phyloP scores from a whole-genome alignment of 2,888 invertebrate species.

The Serrognathus titanus region DNA sequence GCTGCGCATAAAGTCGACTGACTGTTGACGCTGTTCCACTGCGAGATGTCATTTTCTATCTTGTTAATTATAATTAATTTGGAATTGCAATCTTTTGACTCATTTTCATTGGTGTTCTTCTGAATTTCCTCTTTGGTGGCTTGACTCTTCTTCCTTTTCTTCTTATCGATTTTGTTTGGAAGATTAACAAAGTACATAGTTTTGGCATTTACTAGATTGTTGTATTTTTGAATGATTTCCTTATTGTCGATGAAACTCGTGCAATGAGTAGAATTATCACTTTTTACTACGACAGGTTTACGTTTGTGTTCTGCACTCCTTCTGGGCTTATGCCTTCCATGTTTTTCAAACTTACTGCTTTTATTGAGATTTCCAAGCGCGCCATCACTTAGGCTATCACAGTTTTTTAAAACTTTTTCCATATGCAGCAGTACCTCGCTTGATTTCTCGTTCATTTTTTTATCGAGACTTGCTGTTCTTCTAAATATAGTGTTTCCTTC shows the following conservation, averaged over 20 bases:
- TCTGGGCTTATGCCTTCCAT: not conserved
- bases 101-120: not conserved
- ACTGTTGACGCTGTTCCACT: conserved; percentile 7
- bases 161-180: conserved; percentile 8
- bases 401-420: not conserved
- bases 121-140: not conserved
- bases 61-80: conserved; percentile 12
- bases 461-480: not conserved
- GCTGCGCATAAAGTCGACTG: not conserved
- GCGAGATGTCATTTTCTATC: conserved; percentile 11
- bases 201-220: conserved; percentile 10
- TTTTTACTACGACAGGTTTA: not conserved
- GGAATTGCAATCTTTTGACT: not conserved
- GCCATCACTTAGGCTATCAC: not conserved
- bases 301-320: not conserved
- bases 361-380: not conserved
- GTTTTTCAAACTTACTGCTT: not conserved
- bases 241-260: not conserved
- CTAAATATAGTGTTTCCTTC: not conserved
- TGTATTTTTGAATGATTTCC: not conserved
- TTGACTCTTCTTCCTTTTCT: conserved; percentile 4
- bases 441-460: not conserved
- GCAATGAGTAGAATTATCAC: not conserved
- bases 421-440: conserved; percentile 12
- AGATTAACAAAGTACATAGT: conserved; percentile 17